These are phyloP conservation scores for Pycnonotus jocosus DNA, from an alignment of 2,113 vertebrate genomes.

Conservation along the genomic window DNA sequence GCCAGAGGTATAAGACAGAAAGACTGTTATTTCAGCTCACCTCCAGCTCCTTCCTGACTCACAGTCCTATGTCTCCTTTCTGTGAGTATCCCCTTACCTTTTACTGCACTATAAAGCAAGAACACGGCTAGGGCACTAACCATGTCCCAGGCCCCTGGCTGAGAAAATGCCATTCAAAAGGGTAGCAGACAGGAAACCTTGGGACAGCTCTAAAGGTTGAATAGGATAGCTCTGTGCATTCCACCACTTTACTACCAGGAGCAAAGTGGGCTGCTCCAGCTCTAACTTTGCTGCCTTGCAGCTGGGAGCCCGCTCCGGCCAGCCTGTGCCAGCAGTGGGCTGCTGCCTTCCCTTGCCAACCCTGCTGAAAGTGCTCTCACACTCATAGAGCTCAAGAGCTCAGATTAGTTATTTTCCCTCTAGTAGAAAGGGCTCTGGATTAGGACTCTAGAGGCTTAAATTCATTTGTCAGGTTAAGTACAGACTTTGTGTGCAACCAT, in stretches of 20 bases:
- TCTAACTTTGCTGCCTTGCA: neutral
- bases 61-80: neutral
- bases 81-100: neutral
- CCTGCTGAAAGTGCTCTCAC: neutral
- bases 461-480: slow-evolving; percentile 30
- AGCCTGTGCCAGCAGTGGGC: neutral
- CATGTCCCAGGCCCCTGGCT: accelerated
- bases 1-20: neutral
- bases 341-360: neutral
- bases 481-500: neutral
- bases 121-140: accelerated
- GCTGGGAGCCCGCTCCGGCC: neutral
- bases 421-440: neutral
- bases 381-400: neutral
- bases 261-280: accelerated
- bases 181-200: neutral
- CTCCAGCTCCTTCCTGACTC: neutral
- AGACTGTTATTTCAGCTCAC: neutral
- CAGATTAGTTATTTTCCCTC: neutral
- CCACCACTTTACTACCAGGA: neutral
- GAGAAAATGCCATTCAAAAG: neutral
- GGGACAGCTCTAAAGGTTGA: neutral
- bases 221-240: neutral
- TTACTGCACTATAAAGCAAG: accelerated
- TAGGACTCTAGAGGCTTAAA: neutral